Conservation (phyloP, 2,888 invertebrate genomes). For the Aelia acuminata region DNA sequence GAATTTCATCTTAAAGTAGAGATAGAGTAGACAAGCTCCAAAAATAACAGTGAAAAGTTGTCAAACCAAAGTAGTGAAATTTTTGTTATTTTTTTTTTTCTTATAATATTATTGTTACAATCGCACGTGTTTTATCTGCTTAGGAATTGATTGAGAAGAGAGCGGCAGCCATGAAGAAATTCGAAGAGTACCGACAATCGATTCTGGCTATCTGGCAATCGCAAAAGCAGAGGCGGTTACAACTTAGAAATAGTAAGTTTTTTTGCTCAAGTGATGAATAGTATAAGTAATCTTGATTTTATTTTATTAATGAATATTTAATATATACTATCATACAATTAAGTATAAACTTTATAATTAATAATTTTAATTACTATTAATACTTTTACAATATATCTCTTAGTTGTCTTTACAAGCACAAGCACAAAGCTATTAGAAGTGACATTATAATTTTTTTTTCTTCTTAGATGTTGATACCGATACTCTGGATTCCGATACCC, state of each 20-base stretch:
- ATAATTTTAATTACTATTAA: too few relatives aligned
- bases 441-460: too few relatives aligned
- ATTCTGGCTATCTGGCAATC: conserved; percentile 82
- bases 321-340: too few relatives aligned
- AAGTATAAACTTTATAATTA: too few relatives aligned
- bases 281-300: background rate
- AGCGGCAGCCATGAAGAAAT: conserved; percentile 87
- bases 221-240: conserved; percentile 85
- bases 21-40: too few relatives aligned
- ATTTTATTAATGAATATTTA: too few relatives aligned
- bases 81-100: background rate
- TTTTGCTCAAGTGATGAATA: background rate
- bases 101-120: background rate
- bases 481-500: conserved; percentile 85
- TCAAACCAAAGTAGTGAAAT: too few relatives aligned
- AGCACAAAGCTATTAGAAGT: too few relatives aligned
- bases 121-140: conserved; percentile 14
- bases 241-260: conserved; percentile 87
- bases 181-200: conserved; percentile 84
- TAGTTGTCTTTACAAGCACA: background rate
- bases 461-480: conserved; percentile 92
- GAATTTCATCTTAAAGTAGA: too few relatives aligned
- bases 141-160: conserved; percentile 92
- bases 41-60: too few relatives aligned
- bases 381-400: background rate